These are phyloP conservation scores for Odontomyia ornata DNA, from an alignment of 2,888 invertebrate species.

Conservation along the genomic window DNA sequence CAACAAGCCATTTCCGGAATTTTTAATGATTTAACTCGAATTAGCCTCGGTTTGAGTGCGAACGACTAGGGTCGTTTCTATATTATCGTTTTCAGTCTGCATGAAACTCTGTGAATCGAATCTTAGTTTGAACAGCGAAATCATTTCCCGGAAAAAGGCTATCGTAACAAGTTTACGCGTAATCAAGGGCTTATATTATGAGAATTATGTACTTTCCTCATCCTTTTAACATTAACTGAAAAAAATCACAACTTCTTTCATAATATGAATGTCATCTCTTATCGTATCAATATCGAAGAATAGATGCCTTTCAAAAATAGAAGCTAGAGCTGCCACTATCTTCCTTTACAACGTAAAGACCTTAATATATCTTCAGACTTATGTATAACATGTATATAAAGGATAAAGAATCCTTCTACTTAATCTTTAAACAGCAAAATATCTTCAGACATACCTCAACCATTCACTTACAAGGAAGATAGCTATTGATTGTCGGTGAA, in stretches of 20 bases:
- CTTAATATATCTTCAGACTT: too few species aligned
- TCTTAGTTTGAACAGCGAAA: background rate
- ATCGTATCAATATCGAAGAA: too few species aligned
- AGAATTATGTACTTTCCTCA: background rate
- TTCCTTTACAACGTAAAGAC: slow-evolving; percentile 20
- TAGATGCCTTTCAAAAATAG: too few species aligned
- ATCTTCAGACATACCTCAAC: slow-evolving; percentile 6
- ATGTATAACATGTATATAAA: background rate
- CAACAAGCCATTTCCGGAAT: slow-evolving; percentile 39
- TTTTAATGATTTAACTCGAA: slow-evolving; percentile 38
- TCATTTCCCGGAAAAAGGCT: background rate
- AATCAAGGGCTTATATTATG: background rate
- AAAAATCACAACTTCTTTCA: too few species aligned
- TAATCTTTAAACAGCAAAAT: slow-evolving; percentile 29
- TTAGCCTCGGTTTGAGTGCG: slow-evolving; percentile 3
- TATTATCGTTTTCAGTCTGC: slow-evolving; percentile 2
- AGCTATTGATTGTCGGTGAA: slow-evolving; percentile 10
- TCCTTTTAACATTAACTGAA: background rate
- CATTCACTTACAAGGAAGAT: slow-evolving; percentile 11
- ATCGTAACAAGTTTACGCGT: background rate
- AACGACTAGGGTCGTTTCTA: background rate
- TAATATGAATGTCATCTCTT: too few species aligned
- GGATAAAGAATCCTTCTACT: slow-evolving; percentile 2
- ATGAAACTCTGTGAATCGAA: background rate
- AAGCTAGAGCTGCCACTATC: slow-evolving; percentile 24